These are phyloP conservation scores for Catharus ustulatus DNA, from an alignment of 2,797 vertebrate genomes.

Conservation along the genomic window DNA sequence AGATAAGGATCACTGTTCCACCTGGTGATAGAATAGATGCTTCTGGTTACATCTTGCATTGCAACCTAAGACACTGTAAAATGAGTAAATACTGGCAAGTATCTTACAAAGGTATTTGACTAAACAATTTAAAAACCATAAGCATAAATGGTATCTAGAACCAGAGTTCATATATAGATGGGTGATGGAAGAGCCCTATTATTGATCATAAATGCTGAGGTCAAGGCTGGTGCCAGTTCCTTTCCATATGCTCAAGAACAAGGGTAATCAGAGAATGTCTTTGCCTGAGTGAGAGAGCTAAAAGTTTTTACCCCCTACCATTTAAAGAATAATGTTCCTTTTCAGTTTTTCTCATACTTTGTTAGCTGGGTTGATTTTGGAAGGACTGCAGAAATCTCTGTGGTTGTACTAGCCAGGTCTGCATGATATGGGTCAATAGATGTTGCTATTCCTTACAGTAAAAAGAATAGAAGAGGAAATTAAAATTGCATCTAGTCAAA, in stretches of 20 bases:
- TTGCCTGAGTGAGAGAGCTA: neutral
- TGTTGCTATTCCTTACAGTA: neutral
- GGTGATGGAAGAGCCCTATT: neutral
- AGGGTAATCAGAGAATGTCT: neutral
- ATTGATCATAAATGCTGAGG: rapidly evolving
- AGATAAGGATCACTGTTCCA: too few species aligned
- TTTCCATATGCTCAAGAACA: neutral
- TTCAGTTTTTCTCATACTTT: neutral
- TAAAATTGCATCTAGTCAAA: neutral
- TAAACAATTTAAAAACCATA: neutral
- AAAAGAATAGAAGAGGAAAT: neutral
- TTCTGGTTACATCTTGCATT: too few species aligned
- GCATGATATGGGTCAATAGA: neutral
- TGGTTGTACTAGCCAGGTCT: neutral
- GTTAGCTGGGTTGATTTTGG: neutral
- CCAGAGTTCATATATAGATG: neutral
- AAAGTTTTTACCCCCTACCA: neutral
- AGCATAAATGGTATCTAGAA: neutral
- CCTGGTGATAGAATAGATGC: too few species aligned
- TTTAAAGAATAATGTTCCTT: neutral
- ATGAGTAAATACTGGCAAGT: neutral
- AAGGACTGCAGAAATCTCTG: neutral
- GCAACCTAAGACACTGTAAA: too few species aligned
- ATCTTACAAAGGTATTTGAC: neutral
- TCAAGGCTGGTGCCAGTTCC: neutral